Percentiles rank a stretch among this genome's conserved stretches.
Evolutionary conservation across 2,888 invertebrate species (phyloP).

Genomic region (Lasioglossum zephyrum): DNA sequence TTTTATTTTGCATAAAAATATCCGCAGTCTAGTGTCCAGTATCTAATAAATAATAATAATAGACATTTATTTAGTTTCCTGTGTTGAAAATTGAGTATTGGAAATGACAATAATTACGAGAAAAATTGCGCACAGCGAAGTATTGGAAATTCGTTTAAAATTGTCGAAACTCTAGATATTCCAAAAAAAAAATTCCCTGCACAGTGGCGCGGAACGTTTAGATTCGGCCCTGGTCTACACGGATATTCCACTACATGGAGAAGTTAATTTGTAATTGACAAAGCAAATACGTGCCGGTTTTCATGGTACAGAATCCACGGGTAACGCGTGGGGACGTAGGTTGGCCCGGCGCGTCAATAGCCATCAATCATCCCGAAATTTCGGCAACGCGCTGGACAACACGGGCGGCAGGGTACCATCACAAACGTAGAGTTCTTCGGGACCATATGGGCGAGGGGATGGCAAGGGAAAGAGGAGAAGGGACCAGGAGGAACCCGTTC

Average conservation of each 20-base stretch:
- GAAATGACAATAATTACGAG: background rate
- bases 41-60: too few relatives aligned
- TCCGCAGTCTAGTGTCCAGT: too few relatives aligned
- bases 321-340: conserved; percentile 10
- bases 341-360: conserved; percentile 82
- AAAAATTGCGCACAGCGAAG: background rate
- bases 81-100: too few relatives aligned
- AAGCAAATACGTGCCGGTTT: background rate
- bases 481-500: conserved; percentile 74
- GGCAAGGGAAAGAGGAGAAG: conserved; percentile 54
- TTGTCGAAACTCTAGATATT: background rate
- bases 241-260: background rate
- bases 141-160: background rate
- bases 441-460: conserved; percentile 67
- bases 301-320: background rate
- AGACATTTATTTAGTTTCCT: too few relatives aligned
- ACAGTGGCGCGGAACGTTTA: conserved; percentile 3
- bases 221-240: conserved; percentile 25
- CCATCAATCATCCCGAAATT: conserved; percentile 84
- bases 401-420: conserved; percentile 83
- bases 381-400: conserved; percentile 84
- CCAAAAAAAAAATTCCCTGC: background rate
- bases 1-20: too few relatives aligned
- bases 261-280: background rate
- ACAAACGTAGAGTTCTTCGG: conserved; percentile 83